Conservation (phyloP, 53 echinoderm and acorn worm species). For the Antedon mediterranea region DNA sequence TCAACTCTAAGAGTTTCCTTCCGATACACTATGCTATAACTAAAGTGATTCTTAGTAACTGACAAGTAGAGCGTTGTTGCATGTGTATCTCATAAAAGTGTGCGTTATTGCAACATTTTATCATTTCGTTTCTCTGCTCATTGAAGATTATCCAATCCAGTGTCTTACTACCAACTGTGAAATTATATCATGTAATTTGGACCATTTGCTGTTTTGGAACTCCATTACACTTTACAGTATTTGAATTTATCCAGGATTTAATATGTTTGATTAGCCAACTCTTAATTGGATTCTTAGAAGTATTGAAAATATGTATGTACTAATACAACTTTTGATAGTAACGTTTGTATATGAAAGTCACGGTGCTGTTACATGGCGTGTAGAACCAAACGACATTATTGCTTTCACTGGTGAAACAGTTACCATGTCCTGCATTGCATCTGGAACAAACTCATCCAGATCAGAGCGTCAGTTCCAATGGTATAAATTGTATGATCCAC, state of each 20-base stretch:
- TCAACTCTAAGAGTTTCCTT: not conserved
- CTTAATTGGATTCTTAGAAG: not conserved
- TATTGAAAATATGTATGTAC: not conserved
- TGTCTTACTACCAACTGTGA: too few species aligned
- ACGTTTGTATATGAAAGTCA: not conserved
- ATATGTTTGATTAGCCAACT: not conserved
- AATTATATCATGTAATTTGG: too few species aligned
- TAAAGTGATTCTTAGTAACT: not conserved
- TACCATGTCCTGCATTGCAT: slow-evolving; percentile 31
- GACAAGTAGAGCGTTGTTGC: not conserved
- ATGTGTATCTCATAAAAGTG: too few species aligned
- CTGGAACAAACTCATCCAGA: slow-evolving; percentile 10
- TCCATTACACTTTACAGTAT: too few species aligned
- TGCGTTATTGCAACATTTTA: not conserved
- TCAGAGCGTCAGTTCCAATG: slow-evolving; percentile 69
- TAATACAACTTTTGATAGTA: not conserved
- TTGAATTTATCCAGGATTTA: not conserved
- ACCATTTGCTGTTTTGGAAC: too few species aligned
- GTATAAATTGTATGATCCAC: slow-evolving; percentile 51
- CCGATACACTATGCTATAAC: not conserved
- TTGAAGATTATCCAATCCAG: too few species aligned
- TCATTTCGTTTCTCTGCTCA: not conserved
- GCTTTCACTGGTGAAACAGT: slow-evolving; percentile 50
- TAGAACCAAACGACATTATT: slow-evolving; percentile 49
- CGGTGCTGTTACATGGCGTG: slow-evolving; percentile 22